Evolutionary conservation across 1,140 invertebrate species (phyloP), one percentile per base, ranked within the genome.

Genomic region (Temnothorax longispinosus): DNA sequence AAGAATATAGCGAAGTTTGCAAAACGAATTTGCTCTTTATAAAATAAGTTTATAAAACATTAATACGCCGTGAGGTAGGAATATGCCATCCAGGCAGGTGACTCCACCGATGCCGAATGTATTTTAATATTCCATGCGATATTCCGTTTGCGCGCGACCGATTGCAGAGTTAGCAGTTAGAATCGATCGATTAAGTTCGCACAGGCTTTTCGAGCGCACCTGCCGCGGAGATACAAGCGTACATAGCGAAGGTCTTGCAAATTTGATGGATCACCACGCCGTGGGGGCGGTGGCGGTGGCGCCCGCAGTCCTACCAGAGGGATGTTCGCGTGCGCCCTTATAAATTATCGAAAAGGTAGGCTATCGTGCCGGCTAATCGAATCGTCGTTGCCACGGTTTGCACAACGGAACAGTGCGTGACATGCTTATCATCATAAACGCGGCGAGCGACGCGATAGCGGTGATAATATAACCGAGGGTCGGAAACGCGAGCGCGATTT

Each of bases 141-240:
- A 84, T 88, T 65, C 62, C 74, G 32, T 69, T 82, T 82, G 85
- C 65, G 56, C 38, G 35, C 27, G 82, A 56, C 56, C 54, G 35
- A 50, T 18, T 52, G 15, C 65, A 44, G 81, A 76, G 71, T 86
- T 89, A 82, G 58, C 71, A 78, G 88, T 89, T 72, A 86, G 87
- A 60, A 88, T 89, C 72, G 74, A 89, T 89, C 88, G 87, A 89
- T 88, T 81, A 88, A 86, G 50, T 75, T 75, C 88, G 74, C 52
- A 58, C 58, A 78, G 71, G 67, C 82, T 89, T 89, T 75, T 88
- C 69, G 41, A 86, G 65, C 58, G 88, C 87, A 78, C 69, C 82
- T 47, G 52, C 87, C 76, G 67, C 60, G 21, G 74, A 32, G 71
- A 71, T 76, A 84, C 86, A 84, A 47, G 54, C 69, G 41, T 74